Percentiles rank a stretch among this genome's conserved stretches.
phyloP scores from a whole-genome alignment of 1,140 invertebrate species.

The Plutomurus gul region DNA sequence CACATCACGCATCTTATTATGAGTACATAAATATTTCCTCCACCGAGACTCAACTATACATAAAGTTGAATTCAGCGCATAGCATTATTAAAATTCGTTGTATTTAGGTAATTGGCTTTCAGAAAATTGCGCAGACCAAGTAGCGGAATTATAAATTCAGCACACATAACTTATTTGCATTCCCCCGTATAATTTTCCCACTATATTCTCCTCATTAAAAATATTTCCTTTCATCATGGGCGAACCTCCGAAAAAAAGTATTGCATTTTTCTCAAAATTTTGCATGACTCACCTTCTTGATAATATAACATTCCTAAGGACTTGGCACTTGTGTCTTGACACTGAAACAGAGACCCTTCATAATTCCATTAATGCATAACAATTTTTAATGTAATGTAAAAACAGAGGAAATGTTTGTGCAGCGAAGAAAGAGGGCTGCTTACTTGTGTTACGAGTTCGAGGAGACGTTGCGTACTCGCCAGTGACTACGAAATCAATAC shows the following conservation, averaged over 20 bases:
- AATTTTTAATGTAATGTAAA: neutral
- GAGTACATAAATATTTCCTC: too few species aligned
- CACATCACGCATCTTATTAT: too few species aligned
- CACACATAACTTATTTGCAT: too few species aligned
- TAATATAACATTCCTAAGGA: neutral
- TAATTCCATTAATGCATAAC: constrained; percentile 2
- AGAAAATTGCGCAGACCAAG: too few species aligned
- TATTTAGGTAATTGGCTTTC: too few species aligned
- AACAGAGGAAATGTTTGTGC: neutral
- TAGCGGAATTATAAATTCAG: too few species aligned
- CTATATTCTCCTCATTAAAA: too few species aligned
- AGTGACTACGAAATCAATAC: neutral
- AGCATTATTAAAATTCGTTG: too few species aligned
- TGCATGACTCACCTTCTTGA: neutral
- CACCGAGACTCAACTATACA: too few species aligned
- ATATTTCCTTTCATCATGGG: too few species aligned
- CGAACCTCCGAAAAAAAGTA: neutral
- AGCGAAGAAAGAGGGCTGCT: neutral
- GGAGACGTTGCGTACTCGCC: constrained; percentile 17
- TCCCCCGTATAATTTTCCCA: too few species aligned
- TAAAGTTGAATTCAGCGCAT: too few species aligned
- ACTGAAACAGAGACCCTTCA: constrained; percentile 11
- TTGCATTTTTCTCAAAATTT: neutral
- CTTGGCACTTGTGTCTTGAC: constrained; percentile 19
- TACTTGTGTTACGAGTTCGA: constrained; percentile 14